phyloP scores from a whole-genome alignment of 2,797 vertebrate genomes.

The Thalassophryne amazonica region DNA sequence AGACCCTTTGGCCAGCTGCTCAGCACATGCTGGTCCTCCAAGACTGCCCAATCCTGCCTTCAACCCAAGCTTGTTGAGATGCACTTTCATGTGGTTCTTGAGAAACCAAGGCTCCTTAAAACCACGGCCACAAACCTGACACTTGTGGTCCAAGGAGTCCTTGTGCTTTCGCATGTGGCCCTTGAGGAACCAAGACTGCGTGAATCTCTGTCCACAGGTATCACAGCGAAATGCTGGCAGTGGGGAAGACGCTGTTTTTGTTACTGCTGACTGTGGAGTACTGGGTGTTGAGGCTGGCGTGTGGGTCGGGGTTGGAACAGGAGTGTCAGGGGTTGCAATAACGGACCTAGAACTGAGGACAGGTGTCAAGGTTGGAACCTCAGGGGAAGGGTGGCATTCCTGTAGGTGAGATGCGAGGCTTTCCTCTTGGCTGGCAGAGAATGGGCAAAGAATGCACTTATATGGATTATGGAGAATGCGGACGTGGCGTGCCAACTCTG shows the following conservation, averaged over 20 bases:
- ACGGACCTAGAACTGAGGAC: constrained; percentile 48
- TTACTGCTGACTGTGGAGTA: constrained; percentile 54
- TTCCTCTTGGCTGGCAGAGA: constrained; percentile 89
- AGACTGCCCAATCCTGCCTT: constrained; percentile 75
- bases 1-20: constrained; percentile 72
- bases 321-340: constrained; percentile 59
- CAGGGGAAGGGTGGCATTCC: constrained; percentile 80
- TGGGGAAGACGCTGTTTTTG: constrained; percentile 46
- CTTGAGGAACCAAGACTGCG: constrained; percentile 94
- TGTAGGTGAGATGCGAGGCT: constrained; percentile 86
- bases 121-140: constrained; percentile 91
- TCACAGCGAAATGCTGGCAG: constrained; percentile 87
- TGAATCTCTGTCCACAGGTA: constrained; percentile 90
- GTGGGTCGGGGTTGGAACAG: constrained; percentile 68
- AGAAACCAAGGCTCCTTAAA: constrained; percentile 97
- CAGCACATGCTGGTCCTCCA: constrained; percentile 53
- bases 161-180: constrained; percentile 97
- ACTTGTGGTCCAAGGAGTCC: constrained; percentile 92
- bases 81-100: constrained; percentile 97
- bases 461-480: constrained; percentile 93
- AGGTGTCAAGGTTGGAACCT: constrained; percentile 46
- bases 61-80: constrained; percentile 89
- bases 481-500: constrained; percentile 88
- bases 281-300: constrained; percentile 57
- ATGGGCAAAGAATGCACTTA: constrained; percentile 90